Base-by-base conservation (phyloP, 2,113 vertebrate genomes). In the Eretmochelys imbricata region DNA sequence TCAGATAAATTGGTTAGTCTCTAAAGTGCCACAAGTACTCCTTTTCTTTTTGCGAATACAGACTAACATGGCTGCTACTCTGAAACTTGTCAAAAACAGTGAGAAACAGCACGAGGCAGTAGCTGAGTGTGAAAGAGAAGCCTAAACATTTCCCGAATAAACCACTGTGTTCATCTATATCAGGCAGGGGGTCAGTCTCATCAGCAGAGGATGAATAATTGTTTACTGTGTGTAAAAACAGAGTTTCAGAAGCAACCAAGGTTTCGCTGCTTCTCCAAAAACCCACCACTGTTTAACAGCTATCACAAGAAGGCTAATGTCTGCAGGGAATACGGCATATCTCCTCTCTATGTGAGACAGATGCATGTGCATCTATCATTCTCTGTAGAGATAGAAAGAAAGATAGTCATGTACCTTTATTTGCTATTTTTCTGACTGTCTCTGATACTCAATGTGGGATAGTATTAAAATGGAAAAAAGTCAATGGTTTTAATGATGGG, bases 141-240 rank as follows among this genome's bases (percentile, higher is more conserved):
- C 54, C 69, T 93, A 95, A 97, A 90, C 4, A 91, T 91, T 94
- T 95, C 53, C 91, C 1, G 50, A 89, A 79, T 90, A 95, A 90
- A 7, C 49, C 92, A 59, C 0, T 0, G 35, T 19, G 48, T 81
- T 90, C 69, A 20, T 94, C 80, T 87, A 75, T 86, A 53, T 25
- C 27, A 88, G 80, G 87, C 89, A 93, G 88, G 95, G 59, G 49
- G 91, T 78, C 82, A 50, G 16, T 48, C 85, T 91, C 94, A 94
- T 96, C 94, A 93, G 86, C 49, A 85, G 90, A 90, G 49, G 82
- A 95, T 97, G 91, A 96, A 91, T 94, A 35, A 49, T 50, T 87
- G 11, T 72, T 84, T 79, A n/a, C 53, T 57, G 93, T 0, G 48
- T 82, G 10, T 5, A 85, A 84, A 95, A 82, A 72, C n/a, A 69